Evolutionary conservation across 2,888 invertebrate species (phyloP), one percentile per base, ranked within the genome.

Genomic region (Cyclophora albipunctata): DNA sequence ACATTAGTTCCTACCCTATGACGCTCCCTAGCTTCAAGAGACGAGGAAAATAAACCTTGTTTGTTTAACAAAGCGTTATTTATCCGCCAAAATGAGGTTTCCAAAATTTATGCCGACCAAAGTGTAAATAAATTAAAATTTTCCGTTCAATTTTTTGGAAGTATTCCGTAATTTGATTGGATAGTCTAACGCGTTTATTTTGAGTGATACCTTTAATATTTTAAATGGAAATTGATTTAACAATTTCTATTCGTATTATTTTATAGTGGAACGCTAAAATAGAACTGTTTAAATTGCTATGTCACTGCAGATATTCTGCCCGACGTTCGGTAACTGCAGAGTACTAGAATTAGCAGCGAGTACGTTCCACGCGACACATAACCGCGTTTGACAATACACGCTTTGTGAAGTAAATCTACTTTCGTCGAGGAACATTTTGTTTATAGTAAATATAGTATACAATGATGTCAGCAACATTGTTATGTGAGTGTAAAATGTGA

Each of bases 1-100:
- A 71, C 67, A 69, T 72, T 73, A 66, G 58, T 58, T 61, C 50
- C 59, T 53, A 62, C 60, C 50, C 59, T 53, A 62, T 58, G 59
- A 50, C 57, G 54, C 51, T 62, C 48, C 63, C 50, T 20, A 20
- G 20, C 60, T 67, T 64, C 64, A 59, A 50, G 55, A 62, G 66
- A 60, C 53, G 48, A 62, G 47, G 54, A 60, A 66, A 69, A 65
- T 61, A 60, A 55, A 45, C 47, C 59, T 62, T 66, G 53, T 67
- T 67, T 63, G 58, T 66, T 66, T 58, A 63, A 57, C 54, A 63
- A 61, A 62, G 34, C 49, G 51, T 58, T 62, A 59, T 62, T 59
- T 57, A 54, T 54, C 46, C 35, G 6, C 47, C 57, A 57, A 46
- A 56, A 60, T 54, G 54, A 58, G 56, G 52, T 57, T 62, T 58